A percentile compares a stretch with the other conserved stretches of the same genome.
Evolutionary conservation across 2,797 vertebrate species (phyloP).

Genomic region (Crocodylus rhombifer): DNA sequence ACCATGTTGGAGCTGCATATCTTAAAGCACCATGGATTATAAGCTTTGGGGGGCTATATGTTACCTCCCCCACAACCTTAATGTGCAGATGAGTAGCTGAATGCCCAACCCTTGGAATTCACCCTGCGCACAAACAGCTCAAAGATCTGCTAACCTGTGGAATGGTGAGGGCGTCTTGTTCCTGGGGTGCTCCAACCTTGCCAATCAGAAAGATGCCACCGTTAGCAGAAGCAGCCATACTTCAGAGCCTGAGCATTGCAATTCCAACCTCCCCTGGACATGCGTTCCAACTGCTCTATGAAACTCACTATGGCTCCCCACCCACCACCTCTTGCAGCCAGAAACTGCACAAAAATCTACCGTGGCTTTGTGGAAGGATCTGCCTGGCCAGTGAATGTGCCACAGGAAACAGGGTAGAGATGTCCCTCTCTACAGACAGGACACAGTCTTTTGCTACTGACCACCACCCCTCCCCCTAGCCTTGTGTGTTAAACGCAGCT

Average conservation of each 20-base stretch:
- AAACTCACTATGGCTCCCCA: constrained; percentile 19
- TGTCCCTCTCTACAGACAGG: background rate
- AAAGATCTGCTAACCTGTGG: constrained; percentile 63
- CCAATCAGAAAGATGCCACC: constrained; percentile 69
- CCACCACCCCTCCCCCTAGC: background rate
- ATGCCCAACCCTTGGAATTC: constrained; percentile 40
- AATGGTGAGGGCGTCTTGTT: constrained; percentile 68
- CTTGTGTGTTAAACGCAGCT: background rate
- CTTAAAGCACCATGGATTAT: background rate
- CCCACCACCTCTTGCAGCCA: background rate
- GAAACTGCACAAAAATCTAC: background rate
- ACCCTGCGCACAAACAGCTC: constrained; percentile 22
- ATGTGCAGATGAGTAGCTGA: background rate
- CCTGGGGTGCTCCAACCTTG: constrained; percentile 67
- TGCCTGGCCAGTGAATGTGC: background rate
- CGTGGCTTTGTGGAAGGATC: background rate
- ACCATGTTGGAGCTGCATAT: background rate
- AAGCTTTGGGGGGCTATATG: background rate
- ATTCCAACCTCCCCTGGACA: constrained; percentile 64
- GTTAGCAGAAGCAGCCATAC: constrained; percentile 64
- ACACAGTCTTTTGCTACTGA: background rate
- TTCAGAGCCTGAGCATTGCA: constrained; percentile 55
- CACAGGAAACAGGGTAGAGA: background rate
- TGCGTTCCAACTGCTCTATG: constrained; percentile 51
- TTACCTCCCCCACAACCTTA: background rate